A percentile compares a stretch with the other conserved stretches of the same genome.
These are phyloP conservation scores for Ctenosaura bakeri DNA, from an alignment of 2,797 vertebrate genomes.

Conservation along the genomic window DNA sequence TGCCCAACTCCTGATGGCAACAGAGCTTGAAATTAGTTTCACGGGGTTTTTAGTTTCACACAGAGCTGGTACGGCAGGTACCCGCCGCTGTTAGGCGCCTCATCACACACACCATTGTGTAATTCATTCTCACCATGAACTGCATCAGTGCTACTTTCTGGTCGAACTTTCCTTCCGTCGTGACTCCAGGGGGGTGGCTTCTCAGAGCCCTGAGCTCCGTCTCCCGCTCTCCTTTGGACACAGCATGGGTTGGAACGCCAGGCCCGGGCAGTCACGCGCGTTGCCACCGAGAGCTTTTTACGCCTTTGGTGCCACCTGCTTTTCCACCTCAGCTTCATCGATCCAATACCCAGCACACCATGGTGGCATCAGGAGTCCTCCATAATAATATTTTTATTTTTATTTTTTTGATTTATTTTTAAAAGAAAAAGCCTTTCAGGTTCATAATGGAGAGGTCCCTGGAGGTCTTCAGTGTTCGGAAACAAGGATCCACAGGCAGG, in stretches of 20 bases:
- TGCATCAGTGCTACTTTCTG: slow-evolving; percentile 24
- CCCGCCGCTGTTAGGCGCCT: slow-evolving; percentile 27
- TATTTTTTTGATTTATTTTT: too few relatives aligned
- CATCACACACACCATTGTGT: slow-evolving; percentile 32
- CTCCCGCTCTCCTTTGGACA: slow-evolving; percentile 14
- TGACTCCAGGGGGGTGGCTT: neutral
- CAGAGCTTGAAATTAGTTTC: slow-evolving; percentile 41
- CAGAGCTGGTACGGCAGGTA: slow-evolving; percentile 36
- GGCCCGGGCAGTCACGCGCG: neutral
- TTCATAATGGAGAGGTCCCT: neutral
- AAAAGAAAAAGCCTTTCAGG: neutral
- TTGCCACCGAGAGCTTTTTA: slow-evolving; percentile 18
- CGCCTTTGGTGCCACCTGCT: neutral
- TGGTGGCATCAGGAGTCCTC: slow-evolving; percentile 6
- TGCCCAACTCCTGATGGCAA: slow-evolving; percentile 3
- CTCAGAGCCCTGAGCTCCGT: neutral
- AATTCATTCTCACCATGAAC: slow-evolving; percentile 45
- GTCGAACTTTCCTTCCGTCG: slow-evolving; percentile 5
- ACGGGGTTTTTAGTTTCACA: slow-evolving; percentile 22
- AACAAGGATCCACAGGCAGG: neutral
- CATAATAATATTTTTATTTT: too few relatives aligned
- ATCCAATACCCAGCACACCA: slow-evolving; percentile 27
- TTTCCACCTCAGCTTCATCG: slow-evolving; percentile 18
- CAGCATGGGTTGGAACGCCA: slow-evolving; percentile 31
- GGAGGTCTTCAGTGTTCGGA: slow-evolving; percentile 7